These are phyloP conservation scores for Tuta absoluta DNA, from an alignment of 2,888 invertebrate genomes.

Conservation along the genomic window DNA sequence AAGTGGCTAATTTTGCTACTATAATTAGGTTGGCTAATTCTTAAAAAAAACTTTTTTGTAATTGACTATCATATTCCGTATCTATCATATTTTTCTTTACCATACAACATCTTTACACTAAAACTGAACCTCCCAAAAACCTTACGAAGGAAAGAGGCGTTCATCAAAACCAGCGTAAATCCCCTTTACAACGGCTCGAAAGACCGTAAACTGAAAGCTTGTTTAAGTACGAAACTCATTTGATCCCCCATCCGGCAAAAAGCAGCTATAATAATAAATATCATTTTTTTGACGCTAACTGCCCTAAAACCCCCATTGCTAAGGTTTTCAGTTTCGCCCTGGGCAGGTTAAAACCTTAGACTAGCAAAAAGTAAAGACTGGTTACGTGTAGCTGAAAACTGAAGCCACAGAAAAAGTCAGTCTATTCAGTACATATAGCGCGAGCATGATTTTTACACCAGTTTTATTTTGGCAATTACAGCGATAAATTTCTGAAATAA, in stretches of 20 bases:
- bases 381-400: conserved; percentile 28
- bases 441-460: neutral
- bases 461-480: no score
- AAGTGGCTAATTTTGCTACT: no score
- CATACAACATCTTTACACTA: neutral
- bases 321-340: neutral
- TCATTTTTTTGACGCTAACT: conserved; percentile 50
- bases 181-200: conserved; percentile 21
- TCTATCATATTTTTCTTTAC: no score
- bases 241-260: conserved; percentile 41
- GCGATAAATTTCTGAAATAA: no score
- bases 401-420: conserved; percentile 12
- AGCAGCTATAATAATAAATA: conserved; percentile 55
- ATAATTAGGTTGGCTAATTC: no score
- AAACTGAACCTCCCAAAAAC: neutral
- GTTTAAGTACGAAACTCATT: conserved; percentile 51
- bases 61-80: no score
- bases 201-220: conserved; percentile 44
- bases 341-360: conserved; percentile 2
- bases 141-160: conserved; percentile 18
- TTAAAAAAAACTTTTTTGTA: no score
- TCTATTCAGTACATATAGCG: neutral
- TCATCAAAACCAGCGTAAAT: conserved; percentile 37
- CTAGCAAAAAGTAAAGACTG: neutral
- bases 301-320: conserved; percentile 35